These are phyloP conservation scores for Lapara coniferarum DNA, from an alignment of 2,888 invertebrate species.

Conservation along the genomic window DNA sequence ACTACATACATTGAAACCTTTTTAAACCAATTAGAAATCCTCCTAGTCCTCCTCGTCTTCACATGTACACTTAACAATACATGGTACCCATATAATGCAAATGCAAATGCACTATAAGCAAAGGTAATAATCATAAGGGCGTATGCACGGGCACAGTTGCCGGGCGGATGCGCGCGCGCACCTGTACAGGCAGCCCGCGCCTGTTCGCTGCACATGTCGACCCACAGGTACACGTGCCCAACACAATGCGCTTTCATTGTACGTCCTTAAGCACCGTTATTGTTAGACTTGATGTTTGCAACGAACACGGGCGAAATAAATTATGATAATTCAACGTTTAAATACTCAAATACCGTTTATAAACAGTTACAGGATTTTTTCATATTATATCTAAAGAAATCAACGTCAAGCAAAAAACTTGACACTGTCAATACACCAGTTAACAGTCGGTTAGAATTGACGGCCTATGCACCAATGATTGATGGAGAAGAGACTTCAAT, in stretches of 20 bases:
- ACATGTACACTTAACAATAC: not conserved
- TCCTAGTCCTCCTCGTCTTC: not conserved
- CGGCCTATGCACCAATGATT: not conserved
- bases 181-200: slow-evolving; percentile 35
- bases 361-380: no score
- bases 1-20: no score
- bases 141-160: slow-evolving; percentile 29
- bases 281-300: not conserved
- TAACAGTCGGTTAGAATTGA: not conserved
- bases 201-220: slow-evolving; percentile 38
- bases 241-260: slow-evolving; percentile 16
- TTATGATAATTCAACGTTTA: no score
- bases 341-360: no score
- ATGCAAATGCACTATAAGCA: not conserved
- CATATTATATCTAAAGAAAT: no score
- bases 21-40: no score
- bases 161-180: slow-evolving; percentile 32
- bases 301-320: not conserved
- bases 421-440: no score
- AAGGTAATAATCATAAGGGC: slow-evolving; percentile 6
- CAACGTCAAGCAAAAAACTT: no score
- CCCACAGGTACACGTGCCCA: slow-evolving; percentile 31
- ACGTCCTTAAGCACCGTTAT: slow-evolving; percentile 14
- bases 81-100: not conserved
- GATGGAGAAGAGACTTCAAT: not conserved